Conservation (phyloP, 1,140 invertebrate genomes). For the Ips nitidus region DNA sequence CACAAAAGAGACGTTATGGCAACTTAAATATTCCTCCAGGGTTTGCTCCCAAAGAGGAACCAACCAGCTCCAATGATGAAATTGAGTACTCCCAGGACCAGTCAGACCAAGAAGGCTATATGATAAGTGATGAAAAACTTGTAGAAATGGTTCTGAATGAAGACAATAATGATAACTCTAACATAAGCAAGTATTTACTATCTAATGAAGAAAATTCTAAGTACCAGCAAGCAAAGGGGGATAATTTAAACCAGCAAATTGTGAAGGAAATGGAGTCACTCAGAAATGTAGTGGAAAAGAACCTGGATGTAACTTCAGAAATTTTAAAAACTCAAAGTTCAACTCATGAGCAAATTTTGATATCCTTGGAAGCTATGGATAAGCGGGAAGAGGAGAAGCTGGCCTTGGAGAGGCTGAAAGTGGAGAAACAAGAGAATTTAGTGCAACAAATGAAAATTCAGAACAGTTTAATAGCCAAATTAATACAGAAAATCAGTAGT, state of each 20-base stretch:
- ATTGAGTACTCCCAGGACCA: not conserved
- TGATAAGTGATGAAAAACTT: conserved; percentile 10
- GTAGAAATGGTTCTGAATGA: conserved; percentile 10
- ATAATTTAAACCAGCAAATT: too few relatives aligned
- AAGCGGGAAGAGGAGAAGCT: conserved; percentile 22
- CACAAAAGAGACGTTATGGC: not conserved
- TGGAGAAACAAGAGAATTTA: conserved; percentile 13
- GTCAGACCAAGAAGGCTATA: not conserved
- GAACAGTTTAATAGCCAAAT: conserved; percentile 24
- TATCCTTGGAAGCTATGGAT: conserved; percentile 14
- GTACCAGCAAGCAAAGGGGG: not conserved
- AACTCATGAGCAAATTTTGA: conserved; percentile 20
- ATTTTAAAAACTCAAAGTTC: conserved; percentile 12
- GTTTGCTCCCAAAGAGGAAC: conserved; percentile 1
- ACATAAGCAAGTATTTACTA: too few relatives aligned
- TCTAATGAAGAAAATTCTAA: not conserved
- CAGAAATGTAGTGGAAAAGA: conserved; percentile 16
- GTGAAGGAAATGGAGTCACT: not conserved
- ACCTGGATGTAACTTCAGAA: conserved; percentile 7
- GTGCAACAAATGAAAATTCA: conserved; percentile 26
- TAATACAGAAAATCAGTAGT: conserved; percentile 12
- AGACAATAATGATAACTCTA: not conserved
- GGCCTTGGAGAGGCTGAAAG: conserved; percentile 9
- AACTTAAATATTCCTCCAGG: conserved; percentile 22
- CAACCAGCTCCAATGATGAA: not conserved